These are phyloP conservation scores for Thunnus maccoyii DNA, from an alignment of 2,113 vertebrate species.

Conservation along the genomic window DNA sequence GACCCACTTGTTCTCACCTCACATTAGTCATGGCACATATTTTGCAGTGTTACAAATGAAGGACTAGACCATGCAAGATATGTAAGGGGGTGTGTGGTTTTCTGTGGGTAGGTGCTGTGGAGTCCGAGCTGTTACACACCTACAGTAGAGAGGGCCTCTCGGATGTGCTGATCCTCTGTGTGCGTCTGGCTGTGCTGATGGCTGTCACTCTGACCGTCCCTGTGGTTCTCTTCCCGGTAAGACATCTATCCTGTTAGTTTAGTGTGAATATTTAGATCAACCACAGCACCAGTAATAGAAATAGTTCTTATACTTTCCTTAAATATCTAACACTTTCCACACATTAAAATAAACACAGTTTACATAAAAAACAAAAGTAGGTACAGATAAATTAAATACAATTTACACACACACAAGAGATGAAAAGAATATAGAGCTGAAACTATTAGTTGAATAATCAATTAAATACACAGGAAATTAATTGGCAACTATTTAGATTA, in stretches of 20 bases:
- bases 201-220: conserved; percentile 91
- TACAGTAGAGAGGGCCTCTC: conserved; percentile 84
- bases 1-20: conserved; percentile 27
- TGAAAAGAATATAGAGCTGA: no score
- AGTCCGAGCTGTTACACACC: conserved; percentile 89
- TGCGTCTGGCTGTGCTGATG: conserved; percentile 88
- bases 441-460: neutral
- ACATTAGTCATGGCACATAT: neutral
- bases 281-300: neutral
- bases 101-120: conserved; percentile 78
- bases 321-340: neutral
- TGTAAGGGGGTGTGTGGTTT: neutral
- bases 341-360: neutral
- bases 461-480: neutral
- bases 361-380: neutral
- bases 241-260: neutral
- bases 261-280: neutral
- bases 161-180: conserved; percentile 87
- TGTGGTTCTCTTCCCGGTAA: conserved; percentile 91
- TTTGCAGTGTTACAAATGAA: conserved; percentile 35
- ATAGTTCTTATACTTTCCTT: neutral
- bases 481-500: no score
- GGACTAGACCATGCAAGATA: neutral
- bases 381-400: neutral
- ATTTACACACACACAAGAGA: neutral